Conservation (phyloP, 2,888 invertebrate genomes). For the Acronicta leporina region DNA sequence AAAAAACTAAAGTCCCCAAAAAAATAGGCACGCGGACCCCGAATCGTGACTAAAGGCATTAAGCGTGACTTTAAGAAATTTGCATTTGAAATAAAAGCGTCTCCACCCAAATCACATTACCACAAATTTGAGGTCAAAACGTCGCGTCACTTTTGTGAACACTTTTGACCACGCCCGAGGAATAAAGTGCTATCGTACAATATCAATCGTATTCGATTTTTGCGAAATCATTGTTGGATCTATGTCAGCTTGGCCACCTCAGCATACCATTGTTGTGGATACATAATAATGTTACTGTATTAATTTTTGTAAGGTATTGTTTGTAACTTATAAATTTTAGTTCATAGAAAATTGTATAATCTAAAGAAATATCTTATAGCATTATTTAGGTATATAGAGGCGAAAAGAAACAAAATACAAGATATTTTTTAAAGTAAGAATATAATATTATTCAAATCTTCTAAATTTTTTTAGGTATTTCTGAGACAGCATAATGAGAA, state of each 20-base stretch:
- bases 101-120: conserved; percentile 59
- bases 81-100: conserved; percentile 62
- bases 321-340: too few species aligned
- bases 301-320: not conserved
- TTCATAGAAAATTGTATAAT: too few species aligned
- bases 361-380: too few species aligned
- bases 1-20: conserved; percentile 8
- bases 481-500: conserved; percentile 43
- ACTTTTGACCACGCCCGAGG: conserved; percentile 60
- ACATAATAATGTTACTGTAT: not conserved
- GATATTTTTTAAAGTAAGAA: too few species aligned
- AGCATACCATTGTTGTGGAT: not conserved
- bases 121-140: conserved; percentile 55
- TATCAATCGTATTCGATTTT: conserved; percentile 63
- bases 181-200: conserved; percentile 65
- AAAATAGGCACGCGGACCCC: conserved; percentile 30
- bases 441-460: too few species aligned
- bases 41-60: conserved; percentile 59
- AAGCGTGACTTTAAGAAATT: conserved; percentile 63
- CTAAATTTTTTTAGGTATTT: not conserved
- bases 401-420: too few species aligned
- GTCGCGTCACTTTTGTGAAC: conserved; percentile 57
- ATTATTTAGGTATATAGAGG: too few species aligned
- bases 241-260: conserved; percentile 15
- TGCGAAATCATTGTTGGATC: conserved; percentile 64